Conservation (phyloP, 2,888 invertebrate species). For the Xylocampa areola region DNA sequence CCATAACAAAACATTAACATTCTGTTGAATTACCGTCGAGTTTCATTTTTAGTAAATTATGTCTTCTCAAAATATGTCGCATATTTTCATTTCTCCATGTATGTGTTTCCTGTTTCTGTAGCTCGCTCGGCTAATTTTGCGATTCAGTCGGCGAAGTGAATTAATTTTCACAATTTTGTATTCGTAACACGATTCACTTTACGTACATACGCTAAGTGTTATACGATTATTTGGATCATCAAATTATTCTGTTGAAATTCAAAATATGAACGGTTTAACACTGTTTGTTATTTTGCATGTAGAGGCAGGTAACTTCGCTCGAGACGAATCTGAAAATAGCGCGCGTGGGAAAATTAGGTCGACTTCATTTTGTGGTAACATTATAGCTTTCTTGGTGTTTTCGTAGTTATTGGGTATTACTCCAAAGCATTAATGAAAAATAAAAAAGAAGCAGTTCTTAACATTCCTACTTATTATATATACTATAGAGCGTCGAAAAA, state of each 20-base stretch:
- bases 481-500: no score
- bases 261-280: conserved; percentile 39
- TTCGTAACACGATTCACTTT: conserved; percentile 45
- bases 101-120: conserved; percentile 43
- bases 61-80: conserved; percentile 30
- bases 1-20: no score
- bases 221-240: conserved; percentile 52
- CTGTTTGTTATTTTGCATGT: conserved; percentile 24
- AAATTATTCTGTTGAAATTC: conserved; percentile 49
- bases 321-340: conserved; percentile 7
- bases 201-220: conserved; percentile 52
- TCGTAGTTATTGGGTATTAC: neutral
- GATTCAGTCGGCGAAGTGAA: conserved; percentile 52
- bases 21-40: no score
- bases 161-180: conserved; percentile 55
- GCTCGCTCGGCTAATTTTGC: conserved; percentile 49
- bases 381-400: neutral
- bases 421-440: no score
- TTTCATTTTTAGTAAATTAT: no score
- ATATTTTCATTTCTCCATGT: conserved; percentile 46
- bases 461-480: no score
- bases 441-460: no score
- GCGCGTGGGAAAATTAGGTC: neutral
- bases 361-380: neutral
- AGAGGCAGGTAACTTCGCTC: conserved; percentile 7